These are phyloP conservation scores for Pangasius larnaudii DNA, from an alignment of 2,797 vertebrate species.

Conservation along the genomic window DNA sequence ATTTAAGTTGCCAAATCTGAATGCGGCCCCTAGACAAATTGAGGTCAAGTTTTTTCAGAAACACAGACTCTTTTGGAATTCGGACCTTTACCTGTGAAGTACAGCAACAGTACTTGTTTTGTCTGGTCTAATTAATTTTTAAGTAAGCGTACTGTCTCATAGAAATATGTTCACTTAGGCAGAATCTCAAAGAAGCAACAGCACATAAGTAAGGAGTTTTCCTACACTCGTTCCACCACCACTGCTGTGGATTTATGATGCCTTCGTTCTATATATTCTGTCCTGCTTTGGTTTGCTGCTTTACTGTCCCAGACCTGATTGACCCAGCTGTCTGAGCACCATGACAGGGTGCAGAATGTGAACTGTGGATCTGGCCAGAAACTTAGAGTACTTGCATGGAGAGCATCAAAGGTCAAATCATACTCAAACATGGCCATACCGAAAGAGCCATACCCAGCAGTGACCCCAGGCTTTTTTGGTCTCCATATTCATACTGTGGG, in stretches of 20 bases:
- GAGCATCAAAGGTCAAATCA: slow-evolving; percentile 36
- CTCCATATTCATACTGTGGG: slow-evolving; percentile 52
- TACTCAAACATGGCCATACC: slow-evolving; percentile 39
- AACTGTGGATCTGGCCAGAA: slow-evolving; percentile 20
- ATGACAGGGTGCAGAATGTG: slow-evolving; percentile 35
- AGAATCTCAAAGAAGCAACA: neutral
- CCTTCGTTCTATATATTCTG: slow-evolving; percentile 22
- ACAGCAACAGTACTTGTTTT: neutral
- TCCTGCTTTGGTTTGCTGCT: neutral
- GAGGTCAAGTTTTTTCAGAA: neutral
- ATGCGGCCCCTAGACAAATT: neutral
- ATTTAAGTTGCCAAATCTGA: neutral
- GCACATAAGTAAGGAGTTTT: neutral
- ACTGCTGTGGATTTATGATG: slow-evolving; percentile 1
- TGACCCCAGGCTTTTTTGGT: slow-evolving; percentile 45
- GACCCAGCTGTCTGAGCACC: slow-evolving; percentile 21
- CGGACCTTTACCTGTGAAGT: neutral
- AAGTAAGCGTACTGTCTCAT: neutral
- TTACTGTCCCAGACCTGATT: slow-evolving; percentile 25
- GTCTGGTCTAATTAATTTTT: neutral
- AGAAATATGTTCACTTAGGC: neutral
- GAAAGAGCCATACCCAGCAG: slow-evolving; percentile 33
- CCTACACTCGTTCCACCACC: neutral
- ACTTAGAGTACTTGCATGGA: slow-evolving; percentile 15
- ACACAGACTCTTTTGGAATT: neutral